Base-by-base conservation (phyloP, 2,113 vertebrate genomes). In the Diadophis punctatus region DNA sequence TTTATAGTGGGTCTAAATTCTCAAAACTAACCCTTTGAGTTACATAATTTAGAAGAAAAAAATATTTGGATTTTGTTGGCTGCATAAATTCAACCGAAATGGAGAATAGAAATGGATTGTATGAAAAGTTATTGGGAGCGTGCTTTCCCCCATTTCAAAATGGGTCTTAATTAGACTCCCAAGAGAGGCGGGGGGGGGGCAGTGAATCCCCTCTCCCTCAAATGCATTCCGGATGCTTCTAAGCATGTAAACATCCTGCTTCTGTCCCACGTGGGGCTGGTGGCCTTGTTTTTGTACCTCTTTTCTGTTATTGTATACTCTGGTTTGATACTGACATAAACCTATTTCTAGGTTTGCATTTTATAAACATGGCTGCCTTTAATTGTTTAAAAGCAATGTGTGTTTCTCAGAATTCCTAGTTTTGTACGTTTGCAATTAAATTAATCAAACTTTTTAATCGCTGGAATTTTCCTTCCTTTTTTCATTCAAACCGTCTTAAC, bases 371-470 rank as follows among this genome's bases (percentile, higher is more conserved):
- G 58, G 49, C 3, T 30, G 60, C 87, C 86, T 88, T 56, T 27
- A n/a, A 25, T 23, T 88, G 23, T 88, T 55, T 46, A 49, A 30
- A 80, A 55, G 80, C 2, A 2, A n/a, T 43, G 58, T 60, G 16
- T 87, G 39, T 91, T 43, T 55, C 25, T 91, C 11, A 86, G 49
- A 22, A 49, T 25, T 87, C 23, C 46, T 63, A 11, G 4, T 43
- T 92, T 92, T 92, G 34, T 92, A 89, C 87, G 9, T 25, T 80
- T 88, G 86, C 43, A 30, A 92, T 89, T 56, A 92, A 92, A 92
- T 8, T 51, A 20, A 46, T 53, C 48, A 25, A 46, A n/a, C 34
- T 43, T 85, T 20, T 39, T 49, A 48, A 30, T 18, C 23, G 4
- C 22, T 18, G 1, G 16, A 3, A 20, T 86, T 14, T 30, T 48